Evolutionary conservation across 1,140 invertebrate species (phyloP).

Genomic region (Drosophila tsacasi): DNA sequence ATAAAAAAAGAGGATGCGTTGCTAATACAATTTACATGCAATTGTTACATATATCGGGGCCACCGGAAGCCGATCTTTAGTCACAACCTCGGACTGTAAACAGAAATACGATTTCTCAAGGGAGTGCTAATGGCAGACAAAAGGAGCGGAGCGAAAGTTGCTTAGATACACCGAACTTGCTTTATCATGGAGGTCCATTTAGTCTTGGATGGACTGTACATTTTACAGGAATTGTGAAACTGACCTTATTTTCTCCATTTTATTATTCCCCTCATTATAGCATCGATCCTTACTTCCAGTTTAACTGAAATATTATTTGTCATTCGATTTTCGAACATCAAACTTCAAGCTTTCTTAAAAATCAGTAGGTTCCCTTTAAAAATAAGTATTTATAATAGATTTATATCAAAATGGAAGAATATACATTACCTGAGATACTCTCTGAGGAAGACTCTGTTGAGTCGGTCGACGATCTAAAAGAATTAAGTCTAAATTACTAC

Average conservation of each 20-base stretch:
- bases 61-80: slow-evolving; percentile 53
- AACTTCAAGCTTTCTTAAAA: too few species aligned
- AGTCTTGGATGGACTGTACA: slow-evolving; percentile 2
- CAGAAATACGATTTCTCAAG: slow-evolving; percentile 39
- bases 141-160: slow-evolving; percentile 24
- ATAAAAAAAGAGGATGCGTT: slow-evolving; percentile 40
- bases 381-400: not conserved
- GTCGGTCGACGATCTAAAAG: not conserved
- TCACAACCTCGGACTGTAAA: slow-evolving; percentile 28
- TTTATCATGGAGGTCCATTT: slow-evolving; percentile 25
- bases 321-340: not conserved
- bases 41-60: slow-evolving; percentile 41
- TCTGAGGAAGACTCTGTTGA: not conserved
- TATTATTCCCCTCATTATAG: not conserved
- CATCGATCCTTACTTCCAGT: not conserved
- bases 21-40: slow-evolving; percentile 57
- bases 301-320: rapidly evolving
- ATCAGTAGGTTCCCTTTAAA: not conserved
- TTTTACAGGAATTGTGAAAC: not conserved
- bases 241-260: not conserved
- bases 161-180: slow-evolving; percentile 19
- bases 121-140: slow-evolving; percentile 41
- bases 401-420: not conserved
- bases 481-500: not conserved
- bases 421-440: too few species aligned